Conservation (phyloP, 2,888 invertebrate species). For the Branchellion lobata region DNA sequence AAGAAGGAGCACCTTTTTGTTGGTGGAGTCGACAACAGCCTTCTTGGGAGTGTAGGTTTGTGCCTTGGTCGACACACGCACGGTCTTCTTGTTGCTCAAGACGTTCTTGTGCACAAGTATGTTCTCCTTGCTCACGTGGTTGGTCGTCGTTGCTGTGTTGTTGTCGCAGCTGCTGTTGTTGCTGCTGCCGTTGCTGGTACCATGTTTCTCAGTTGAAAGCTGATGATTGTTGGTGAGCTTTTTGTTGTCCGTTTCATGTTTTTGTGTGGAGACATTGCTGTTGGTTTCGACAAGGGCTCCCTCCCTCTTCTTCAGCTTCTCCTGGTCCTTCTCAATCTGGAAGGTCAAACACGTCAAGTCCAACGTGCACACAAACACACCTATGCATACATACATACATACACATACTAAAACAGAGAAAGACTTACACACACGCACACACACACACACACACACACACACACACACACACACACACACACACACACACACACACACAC, state of each 20-base stretch:
- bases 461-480: conserved; percentile 22
- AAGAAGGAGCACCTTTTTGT: no score
- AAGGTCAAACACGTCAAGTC: no score
- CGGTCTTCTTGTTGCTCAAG: not conserved
- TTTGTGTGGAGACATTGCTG: no score
- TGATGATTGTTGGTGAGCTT: no score
- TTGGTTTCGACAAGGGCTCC: no score
- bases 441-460: conserved; percentile 38
- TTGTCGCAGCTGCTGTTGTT: not conserved
- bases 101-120: not conserved
- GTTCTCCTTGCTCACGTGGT: not conserved
- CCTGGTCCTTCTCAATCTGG: no score
- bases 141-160: not conserved
- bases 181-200: not conserved
- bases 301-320: no score
- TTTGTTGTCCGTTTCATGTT: no score
- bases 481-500: conserved; percentile 17
- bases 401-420: conserved; percentile 14
- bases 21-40: no score
- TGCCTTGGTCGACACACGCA: not conserved
- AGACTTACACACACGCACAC: conserved; percentile 16
- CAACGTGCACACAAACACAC: not conserved
- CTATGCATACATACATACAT: not conserved
- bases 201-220: no score
- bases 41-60: not conserved